Base-by-base conservation (phyloP, 2,888 invertebrate species). In the Neuroscelio doddi region DNA sequence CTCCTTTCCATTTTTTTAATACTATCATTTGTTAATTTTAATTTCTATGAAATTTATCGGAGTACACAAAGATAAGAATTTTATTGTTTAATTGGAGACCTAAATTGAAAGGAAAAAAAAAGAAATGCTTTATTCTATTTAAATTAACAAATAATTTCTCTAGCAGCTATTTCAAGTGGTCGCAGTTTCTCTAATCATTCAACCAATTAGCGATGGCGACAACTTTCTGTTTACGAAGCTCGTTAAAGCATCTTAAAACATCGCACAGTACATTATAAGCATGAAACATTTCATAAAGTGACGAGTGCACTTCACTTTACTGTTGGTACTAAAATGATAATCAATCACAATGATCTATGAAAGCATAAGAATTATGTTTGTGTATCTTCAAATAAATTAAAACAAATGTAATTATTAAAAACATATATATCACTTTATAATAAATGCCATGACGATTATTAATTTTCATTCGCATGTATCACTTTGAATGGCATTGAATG, bases 161-260 rank as follows among this genome's bases (percentile, higher is more conserved):
- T 62, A n/a, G 17, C 32, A 8, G 41, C 30, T 21, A 45, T 34
- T 62, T 41, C 24, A 46, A 49, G 29, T 27, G 41, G 41, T 44
- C 39, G 29, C 21, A 34, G 41, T 63, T 51, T 56, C 51, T 51
- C 51, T 45, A 56, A 63, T 63, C 42, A 51, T 41, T 36, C 56
- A 32, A 41, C 42, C 46, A 63, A 63, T 34, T 46, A 63, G 24
- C 36, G 36, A 39, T 46, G 50, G 46, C 50, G 47, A 56, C 56
- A 52, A 52, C 63, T 63, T 63, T 63, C 56, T 56, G 63, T 63
- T 63, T 52, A 45, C 63, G 51, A 51, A 42, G 52, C 51, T 63
- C 63, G 63, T 63, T 63, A 64, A 64, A 64, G 29, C 16, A 34
- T 38, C 57, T 27, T 49, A 46, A 9, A 53, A n/a, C 44, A 38